phyloP scores from a whole-genome alignment of 2,797 vertebrate genomes.

The Amniataba percoides region DNA sequence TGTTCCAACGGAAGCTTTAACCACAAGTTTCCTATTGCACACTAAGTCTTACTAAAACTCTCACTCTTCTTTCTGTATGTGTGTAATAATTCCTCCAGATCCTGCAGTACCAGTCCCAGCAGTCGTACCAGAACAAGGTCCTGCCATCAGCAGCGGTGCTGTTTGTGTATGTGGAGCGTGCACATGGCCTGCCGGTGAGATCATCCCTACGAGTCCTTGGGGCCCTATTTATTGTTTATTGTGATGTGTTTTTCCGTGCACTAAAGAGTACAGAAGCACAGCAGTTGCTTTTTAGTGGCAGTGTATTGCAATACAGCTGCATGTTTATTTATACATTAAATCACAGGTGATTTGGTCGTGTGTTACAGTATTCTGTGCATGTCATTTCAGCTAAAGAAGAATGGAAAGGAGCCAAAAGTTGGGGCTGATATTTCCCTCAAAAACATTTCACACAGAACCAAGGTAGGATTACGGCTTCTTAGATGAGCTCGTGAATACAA shows the following conservation, averaged over 20 bases:
- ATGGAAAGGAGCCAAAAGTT: constrained; percentile 88
- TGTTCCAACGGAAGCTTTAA: constrained; percentile 12
- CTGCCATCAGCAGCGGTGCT: constrained; percentile 89
- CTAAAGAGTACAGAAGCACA: constrained; percentile 1
- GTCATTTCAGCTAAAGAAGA: constrained; percentile 89
- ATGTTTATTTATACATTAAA: not conserved
- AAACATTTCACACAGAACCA: constrained; percentile 85
- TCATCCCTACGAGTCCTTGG: constrained; percentile 22
- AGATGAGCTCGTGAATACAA: not conserved
- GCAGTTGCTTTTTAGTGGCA: constrained; percentile 6
- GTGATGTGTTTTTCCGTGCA: not conserved
- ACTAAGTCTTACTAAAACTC: not conserved
- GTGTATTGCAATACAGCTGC: not conserved
- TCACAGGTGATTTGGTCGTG: not conserved
- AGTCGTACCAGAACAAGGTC: constrained; percentile 88
- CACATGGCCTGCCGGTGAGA: constrained; percentile 89
- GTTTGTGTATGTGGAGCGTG: constrained; percentile 92
- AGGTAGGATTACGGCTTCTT: constrained; percentile 81
- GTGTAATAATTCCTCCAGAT: constrained; percentile 79
- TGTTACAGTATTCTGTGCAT: constrained; percentile 1
- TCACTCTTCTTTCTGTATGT: not conserved
- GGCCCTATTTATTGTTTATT: constrained; percentile 35
- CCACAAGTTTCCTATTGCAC: not conserved
- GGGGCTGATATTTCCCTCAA: constrained; percentile 86
- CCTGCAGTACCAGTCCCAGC: constrained; percentile 87